These are phyloP conservation scores for Myotis vivesi DNA, from an alignment of 2,797 vertebrate species.

Conservation along the genomic window DNA sequence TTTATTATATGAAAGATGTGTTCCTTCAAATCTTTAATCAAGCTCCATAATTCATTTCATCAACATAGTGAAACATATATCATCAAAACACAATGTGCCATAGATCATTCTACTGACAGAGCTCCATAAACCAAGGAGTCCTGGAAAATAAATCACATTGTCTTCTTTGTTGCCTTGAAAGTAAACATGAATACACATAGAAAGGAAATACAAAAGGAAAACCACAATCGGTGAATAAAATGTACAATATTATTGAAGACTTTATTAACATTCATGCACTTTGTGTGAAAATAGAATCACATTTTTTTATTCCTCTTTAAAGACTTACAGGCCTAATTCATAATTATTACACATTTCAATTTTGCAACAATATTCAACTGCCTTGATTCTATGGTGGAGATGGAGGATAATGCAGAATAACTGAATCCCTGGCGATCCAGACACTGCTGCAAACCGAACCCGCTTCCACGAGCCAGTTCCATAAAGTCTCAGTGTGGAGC, in stretches of 20 bases:
- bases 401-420: background rate
- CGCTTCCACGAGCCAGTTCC: background rate
- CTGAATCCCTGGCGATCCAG: too few relatives aligned
- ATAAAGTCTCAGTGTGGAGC: background rate
- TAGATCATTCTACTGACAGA: slow-evolving; percentile 54
- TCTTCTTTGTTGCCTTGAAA: slow-evolving; percentile 48
- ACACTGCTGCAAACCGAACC: background rate
- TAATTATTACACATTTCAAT: background rate
- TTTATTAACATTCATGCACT: background rate
- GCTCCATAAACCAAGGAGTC: background rate
- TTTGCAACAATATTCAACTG: background rate
- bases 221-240: background rate
- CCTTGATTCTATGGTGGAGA: background rate
- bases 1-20: slow-evolving; percentile 23
- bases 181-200: background rate
- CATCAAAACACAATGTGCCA: background rate
- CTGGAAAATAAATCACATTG: slow-evolving; percentile 28
- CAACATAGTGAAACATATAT: background rate
- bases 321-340: background rate
- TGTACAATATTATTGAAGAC: background rate
- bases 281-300: background rate
- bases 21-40: slow-evolving; percentile 44
- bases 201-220: slow-evolving; percentile 14
- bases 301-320: background rate
- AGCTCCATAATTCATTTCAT: slow-evolving; percentile 34